Percentiles rank a stretch among this genome's conserved stretches.
Evolutionary conservation across 2,888 invertebrate genomes (phyloP).

Genomic region (Nomada ruficornis): DNA sequence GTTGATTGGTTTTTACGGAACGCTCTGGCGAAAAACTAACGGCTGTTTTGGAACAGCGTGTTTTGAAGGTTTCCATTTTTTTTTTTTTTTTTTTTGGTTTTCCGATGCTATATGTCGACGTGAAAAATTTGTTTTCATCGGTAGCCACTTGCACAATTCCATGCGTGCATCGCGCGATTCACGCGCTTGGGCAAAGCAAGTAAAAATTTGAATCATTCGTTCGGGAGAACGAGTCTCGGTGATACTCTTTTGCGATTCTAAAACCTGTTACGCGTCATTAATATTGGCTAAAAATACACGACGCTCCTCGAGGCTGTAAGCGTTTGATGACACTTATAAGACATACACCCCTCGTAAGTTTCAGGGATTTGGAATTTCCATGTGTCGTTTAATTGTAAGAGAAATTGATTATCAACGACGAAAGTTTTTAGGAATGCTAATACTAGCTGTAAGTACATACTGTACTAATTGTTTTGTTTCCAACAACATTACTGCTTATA

Average conservation of each 20-base stretch:
- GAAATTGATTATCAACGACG: too few relatives aligned
- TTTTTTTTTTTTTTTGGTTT: background rate
- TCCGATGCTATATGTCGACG: background rate
- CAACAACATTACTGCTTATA: too few relatives aligned
- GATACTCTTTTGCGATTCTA: slow-evolving; percentile 29
- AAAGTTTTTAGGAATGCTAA: too few relatives aligned
- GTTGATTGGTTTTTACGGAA: slow-evolving; percentile 15
- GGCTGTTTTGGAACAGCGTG: background rate
- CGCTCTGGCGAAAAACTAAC: background rate
- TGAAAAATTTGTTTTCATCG: slow-evolving; percentile 30
- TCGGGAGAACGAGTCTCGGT: background rate
- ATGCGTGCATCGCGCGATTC: background rate
- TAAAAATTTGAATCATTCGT: slow-evolving; percentile 35
- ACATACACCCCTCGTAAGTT: background rate
- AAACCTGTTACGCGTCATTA: slow-evolving; percentile 24
- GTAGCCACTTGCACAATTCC: background rate
- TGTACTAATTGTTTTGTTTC: too few relatives aligned
- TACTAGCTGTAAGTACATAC: too few relatives aligned
- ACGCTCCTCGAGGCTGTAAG: slow-evolving; percentile 1
- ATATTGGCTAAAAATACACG: slow-evolving; percentile 42
- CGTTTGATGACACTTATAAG: background rate
- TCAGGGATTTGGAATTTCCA: background rate
- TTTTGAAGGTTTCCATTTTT: slow-evolving; percentile 9
- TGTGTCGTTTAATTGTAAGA: background rate
- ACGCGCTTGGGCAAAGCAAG: slow-evolving; percentile 11